Evolutionary conservation across 30 jellyfish, hydroid and myxozoan species (phyloP), one percentile per base, ranked within the genome.

Genomic region (Aurelia sp.): DNA sequence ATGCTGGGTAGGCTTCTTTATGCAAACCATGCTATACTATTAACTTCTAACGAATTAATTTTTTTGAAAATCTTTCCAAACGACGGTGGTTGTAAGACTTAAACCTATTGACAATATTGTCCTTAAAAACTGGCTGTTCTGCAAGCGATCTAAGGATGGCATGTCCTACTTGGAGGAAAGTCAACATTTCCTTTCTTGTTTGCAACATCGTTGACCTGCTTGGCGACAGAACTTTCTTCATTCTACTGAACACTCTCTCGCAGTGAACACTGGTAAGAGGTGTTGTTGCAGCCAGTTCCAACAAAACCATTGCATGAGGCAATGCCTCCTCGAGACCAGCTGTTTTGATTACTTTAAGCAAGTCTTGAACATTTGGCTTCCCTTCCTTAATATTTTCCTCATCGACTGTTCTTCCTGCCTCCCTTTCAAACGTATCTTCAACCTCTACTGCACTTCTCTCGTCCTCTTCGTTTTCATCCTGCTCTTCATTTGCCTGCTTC

Each of bases 321-420:
- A n/a, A n/a, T n/a, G n/a, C n/a, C n/a, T n/a, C n/a, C n/a, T n/a
- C n/a, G n/a, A n/a, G n/a, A n/a, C n/a, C n/a, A n/a, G n/a, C n/a
- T n/a, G n/a, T n/a, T n/a, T n/a, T n/a, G n/a, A n/a, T n/a, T n/a
- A n/a, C n/a, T n/a, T n/a, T n/a, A n/a, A n/a, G n/a, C n/a, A n/a
- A n/a, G n/a, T n/a, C 85, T 74, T 74, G 85, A 13, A 74, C 33
- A 38, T 27, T 74, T 74, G 85, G 85, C 85, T 48, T 74, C 19
- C 85, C 76, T 20, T 74, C 85, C 12, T 30, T 57, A 38, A 48
- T 2, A 41, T 18, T n/a, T 18, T 57, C 85, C 76, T 74, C 74
- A 6, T 74, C 74, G 85, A 74, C 85, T n/a, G 85, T 20, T 38
- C 72, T 38, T n/a, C n/a, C n/a, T n/a, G n/a, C n/a, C n/a, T 13